A percentile compares a stretch with the other conserved stretches of the same genome.
Conservation (phyloP, 2,797 vertebrate genomes). For the Danio kyathit region DNA sequence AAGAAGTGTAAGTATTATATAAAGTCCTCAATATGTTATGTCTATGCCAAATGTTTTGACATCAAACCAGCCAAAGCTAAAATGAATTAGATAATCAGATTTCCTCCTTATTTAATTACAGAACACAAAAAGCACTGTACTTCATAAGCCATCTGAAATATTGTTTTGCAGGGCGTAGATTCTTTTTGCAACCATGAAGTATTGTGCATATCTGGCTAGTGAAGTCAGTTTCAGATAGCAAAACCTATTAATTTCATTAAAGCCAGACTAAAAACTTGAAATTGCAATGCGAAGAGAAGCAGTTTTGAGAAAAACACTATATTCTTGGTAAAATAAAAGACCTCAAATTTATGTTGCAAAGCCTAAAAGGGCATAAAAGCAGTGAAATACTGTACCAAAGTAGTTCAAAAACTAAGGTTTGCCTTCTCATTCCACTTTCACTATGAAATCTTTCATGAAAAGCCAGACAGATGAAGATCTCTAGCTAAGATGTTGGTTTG, state of each 20-base stretch:
- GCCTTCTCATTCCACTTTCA: background rate
- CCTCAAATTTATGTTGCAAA: background rate
- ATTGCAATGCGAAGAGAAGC: background rate
- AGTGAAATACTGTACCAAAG: background rate
- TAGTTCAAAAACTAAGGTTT: background rate
- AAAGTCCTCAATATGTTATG: background rate
- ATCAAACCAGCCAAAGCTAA: background rate
- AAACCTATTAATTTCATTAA: background rate
- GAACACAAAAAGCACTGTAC: background rate
- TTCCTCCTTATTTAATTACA: conserved; percentile 24
- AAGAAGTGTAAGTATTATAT: background rate
- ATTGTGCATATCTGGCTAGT: background rate
- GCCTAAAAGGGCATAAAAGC: background rate
- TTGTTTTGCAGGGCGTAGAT: background rate
- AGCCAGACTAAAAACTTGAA: background rate
- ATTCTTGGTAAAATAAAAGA: no score
- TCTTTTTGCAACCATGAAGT: background rate
- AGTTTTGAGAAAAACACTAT: background rate
- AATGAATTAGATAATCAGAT: conserved; percentile 30
- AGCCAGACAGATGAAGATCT: conserved; percentile 2
- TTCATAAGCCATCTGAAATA: background rate
- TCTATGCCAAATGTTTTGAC: background rate
- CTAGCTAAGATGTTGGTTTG: background rate
- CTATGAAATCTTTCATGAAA: conserved; percentile 6
- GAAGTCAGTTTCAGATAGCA: background rate